Conservation (phyloP, 2,888 invertebrate species). For the Oligia fasciuncula region DNA sequence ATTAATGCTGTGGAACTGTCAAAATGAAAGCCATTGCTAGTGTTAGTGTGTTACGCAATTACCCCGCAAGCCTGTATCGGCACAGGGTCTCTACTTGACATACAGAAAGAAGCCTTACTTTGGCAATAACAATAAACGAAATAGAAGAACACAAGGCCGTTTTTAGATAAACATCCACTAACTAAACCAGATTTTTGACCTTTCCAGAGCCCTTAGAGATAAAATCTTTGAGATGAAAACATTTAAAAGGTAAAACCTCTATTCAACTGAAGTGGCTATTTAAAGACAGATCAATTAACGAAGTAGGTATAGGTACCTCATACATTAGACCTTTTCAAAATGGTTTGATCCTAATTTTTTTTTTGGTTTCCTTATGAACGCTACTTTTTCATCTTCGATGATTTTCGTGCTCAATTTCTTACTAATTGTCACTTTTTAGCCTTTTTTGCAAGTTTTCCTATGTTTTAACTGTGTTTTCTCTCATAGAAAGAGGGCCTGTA, state of each 20-base stretch:
- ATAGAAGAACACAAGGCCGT: not conserved
- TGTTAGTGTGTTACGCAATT: too few species aligned
- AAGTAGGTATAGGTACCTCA: not conserved
- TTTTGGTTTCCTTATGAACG: not conserved
- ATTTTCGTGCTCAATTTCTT: not conserved
- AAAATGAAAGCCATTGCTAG: too few species aligned
- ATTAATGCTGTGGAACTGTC: too few species aligned
- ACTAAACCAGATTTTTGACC: not conserved
- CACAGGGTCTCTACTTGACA: not conserved
- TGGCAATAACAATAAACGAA: not conserved
- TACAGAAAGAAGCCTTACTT: not conserved
- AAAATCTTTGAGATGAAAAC: conserved; percentile 18
- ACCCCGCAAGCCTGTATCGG: not conserved
- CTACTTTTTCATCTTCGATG: not conserved
- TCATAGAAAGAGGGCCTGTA: not conserved
- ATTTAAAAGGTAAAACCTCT: not conserved
- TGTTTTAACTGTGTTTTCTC: not conserved
- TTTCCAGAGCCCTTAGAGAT: not conserved
- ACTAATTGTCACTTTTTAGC: too few species aligned
- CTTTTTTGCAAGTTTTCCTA: not conserved
- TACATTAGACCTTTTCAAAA: conserved; percentile 23
- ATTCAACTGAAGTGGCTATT: conserved; percentile 14
- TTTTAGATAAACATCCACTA: not conserved
- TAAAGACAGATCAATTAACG: conserved; percentile 39
- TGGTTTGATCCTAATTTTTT: not conserved